Base-by-base conservation (phyloP, 2,888 invertebrate species). In the Quadriops clusia region DNA sequence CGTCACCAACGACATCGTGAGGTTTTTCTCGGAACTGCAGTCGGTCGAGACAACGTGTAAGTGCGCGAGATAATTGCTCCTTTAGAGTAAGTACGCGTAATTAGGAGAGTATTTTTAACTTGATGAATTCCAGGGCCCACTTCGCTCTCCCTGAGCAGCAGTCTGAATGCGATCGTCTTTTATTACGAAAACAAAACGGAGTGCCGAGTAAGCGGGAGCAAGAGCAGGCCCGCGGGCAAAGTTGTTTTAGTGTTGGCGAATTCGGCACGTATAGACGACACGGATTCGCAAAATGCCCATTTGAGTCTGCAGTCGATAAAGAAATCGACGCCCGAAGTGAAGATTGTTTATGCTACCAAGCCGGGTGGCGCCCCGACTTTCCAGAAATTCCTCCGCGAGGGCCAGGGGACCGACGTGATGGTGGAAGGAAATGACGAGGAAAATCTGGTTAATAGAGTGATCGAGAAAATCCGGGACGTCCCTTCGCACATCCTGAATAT, bases 201-300 rank as follows among this genome's bases (percentile, higher is more conserved):
- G 6, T 40, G 42, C 9, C 66, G 68, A 22, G 61, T 63, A 33
- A 35, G 32, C 11, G 8, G 23, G n/a, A 37, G 32, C 25, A 37
- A 28, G 2, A 60, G 60, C 29, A 65, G 61, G 1, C 65, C 64
- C 0, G 52, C 58, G 10, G 65, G 67, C 22, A 65, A 67, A 2
- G 64, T 69, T 5, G 62, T 72, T 5, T 53, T 74, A 1, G 49
- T 74, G 8, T 50, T 72, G 23, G 67, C 68, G 24, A 68, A 70
- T 11, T 56, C 53, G 14, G 64, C 67, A 33, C 50, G 59, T 3
- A 61, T 68, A 1, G 63, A 65, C 1, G 53, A 61, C 14, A 42
- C 49, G 1, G 72, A 72, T 35, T 35, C 63, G 22, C 58, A 61
- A 3, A 48, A 54, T 8, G 57, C 67, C 1, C 48, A 58, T 29